Evolutionary conservation across 2,797 vertebrate species (phyloP).

Genomic region (Carcharodon carcharias): DNA sequence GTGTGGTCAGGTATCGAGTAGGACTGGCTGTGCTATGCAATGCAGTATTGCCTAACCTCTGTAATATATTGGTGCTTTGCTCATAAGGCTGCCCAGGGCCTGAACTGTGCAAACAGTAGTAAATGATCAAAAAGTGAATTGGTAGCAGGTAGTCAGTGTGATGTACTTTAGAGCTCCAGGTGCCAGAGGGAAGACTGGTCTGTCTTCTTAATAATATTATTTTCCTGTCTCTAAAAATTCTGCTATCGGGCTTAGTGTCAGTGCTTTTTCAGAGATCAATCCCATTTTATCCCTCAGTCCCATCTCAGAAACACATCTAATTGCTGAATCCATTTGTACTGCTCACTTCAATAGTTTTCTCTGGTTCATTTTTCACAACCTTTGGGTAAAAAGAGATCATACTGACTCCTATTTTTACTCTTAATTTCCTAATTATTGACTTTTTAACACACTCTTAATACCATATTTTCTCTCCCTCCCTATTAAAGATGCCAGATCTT

Average conservation of each 20-base stretch:
- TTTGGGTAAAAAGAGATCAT: neutral
- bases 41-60: neutral
- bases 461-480: neutral
- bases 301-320: neutral
- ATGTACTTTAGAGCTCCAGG: neutral
- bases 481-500: neutral
- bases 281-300: neutral
- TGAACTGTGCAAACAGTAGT: neutral
- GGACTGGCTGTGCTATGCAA: neutral
- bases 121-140: neutral
- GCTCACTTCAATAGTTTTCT: neutral
- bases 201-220: neutral
- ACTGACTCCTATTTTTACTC: neutral
- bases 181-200: neutral
- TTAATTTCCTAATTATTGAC: neutral
- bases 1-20: neutral
- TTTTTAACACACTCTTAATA: neutral
- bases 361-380: neutral
- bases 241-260: neutral
- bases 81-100: neutral
- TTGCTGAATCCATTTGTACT: neutral
- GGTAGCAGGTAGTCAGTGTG: neutral
- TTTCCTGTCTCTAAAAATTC: neutral
- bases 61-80: neutral
- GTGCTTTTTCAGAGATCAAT: neutral